phyloP scores from a whole-genome alignment of 2,113 vertebrate species.

The Plecotus auritus region DNA sequence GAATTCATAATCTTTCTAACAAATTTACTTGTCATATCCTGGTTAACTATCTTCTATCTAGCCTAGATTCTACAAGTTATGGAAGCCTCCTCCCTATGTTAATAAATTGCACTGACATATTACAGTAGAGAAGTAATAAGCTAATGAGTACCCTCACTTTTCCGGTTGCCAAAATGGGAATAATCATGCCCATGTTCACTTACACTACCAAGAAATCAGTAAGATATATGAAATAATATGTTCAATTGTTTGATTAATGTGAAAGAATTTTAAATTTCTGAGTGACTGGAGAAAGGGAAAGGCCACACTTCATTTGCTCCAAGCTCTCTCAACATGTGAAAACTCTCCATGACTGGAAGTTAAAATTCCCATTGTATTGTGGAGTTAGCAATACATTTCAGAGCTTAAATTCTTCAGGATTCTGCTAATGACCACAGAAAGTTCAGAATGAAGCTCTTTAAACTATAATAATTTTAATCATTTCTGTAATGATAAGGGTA shows the following conservation, averaged over 20 bases:
- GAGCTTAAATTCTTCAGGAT: conserved; percentile 28
- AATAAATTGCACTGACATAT: neutral
- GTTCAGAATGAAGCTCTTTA: neutral
- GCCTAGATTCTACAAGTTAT: neutral
- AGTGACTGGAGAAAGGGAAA: neutral
- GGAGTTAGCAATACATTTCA: neutral
- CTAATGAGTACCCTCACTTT: neutral
- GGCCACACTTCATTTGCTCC: neutral
- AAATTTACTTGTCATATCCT: neutral
- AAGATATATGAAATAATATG: neutral
- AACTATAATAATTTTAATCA: neutral
- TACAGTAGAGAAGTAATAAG: neutral
- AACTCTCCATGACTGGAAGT: neutral
- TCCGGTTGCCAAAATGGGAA: neutral
- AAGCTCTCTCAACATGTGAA: conserved; percentile 8
- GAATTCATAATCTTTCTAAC: neutral
- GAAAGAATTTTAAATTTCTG: conserved; percentile 12
- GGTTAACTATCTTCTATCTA: neutral
- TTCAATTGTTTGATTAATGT: conserved; percentile 1
- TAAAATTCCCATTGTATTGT: neutral
- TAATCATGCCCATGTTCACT: neutral
- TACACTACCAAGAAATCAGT: neutral
- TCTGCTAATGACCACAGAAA: neutral
- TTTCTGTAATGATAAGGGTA: neutral
- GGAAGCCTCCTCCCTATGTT: neutral